Evolutionary conservation across 37 sponge, comb jelly and placozoan genomes (phyloP).

Genomic region (Oopsacas minuta): DNA sequence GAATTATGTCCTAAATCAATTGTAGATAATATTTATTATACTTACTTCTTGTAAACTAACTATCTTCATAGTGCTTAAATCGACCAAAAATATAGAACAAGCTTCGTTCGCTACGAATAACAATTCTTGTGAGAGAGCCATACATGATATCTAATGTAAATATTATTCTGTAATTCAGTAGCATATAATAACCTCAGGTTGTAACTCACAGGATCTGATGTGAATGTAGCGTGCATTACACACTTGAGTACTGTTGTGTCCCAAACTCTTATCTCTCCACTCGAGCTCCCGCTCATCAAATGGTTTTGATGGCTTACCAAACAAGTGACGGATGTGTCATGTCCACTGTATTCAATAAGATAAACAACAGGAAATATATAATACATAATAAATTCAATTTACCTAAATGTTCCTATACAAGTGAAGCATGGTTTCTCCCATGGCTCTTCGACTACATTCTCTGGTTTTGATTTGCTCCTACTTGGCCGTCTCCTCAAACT

Average conservation of each 20-base stretch:
- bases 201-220: neutral
- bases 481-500: neutral
- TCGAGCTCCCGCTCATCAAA: neutral
- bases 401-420: constrained; percentile 3
- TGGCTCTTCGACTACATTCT: neutral
- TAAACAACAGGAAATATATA: neutral
- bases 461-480: neutral
- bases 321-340: constrained; percentile 3
- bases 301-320: constrained; percentile 2
- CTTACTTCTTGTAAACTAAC: neutral
- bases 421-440: constrained; percentile 6
- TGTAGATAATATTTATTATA: neutral
- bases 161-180: neutral
- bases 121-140: neutral
- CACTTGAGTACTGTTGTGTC: neutral
- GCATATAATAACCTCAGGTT: neutral
- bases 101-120: neutral
- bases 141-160: neutral
- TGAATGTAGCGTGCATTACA: neutral
- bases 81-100: neutral
- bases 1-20: no score
- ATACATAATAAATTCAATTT: neutral
- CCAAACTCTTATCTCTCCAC: constrained; percentile 1
- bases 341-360: neutral
- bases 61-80: constrained; percentile 8